Conservation (phyloP, 2,888 invertebrate genomes). For the Corythucha ciliata region DNA sequence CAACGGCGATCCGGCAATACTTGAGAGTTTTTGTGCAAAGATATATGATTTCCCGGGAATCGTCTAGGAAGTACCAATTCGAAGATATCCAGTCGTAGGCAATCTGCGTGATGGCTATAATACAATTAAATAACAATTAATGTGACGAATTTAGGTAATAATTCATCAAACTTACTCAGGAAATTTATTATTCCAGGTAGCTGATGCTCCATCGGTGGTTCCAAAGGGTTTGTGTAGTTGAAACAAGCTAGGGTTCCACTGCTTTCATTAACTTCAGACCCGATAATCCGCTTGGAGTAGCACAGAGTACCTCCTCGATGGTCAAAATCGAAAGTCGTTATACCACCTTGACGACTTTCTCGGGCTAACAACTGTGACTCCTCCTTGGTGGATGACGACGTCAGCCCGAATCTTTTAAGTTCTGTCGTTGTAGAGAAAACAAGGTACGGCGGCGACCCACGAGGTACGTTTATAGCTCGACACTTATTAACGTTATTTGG, state of each 20-base stretch:
- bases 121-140: neutral
- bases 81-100: constrained; percentile 75
- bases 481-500: constrained; percentile 47
- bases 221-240: no score
- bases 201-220: no score
- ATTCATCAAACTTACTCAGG: no score
- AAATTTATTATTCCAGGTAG: no score
- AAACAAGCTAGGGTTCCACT: no score
- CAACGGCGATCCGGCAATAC: constrained; percentile 60
- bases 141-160: neutral
- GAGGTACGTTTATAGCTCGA: constrained; percentile 59
- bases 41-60: constrained; percentile 57
- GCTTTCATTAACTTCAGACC: no score
- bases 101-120: constrained; percentile 62
- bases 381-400: no score
- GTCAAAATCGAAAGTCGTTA: constrained; percentile 55
- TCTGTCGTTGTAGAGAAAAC: constrained; percentile 58
- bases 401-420: constrained; percentile 52
- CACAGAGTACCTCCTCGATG: no score
- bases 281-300: no score
- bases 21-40: constrained; percentile 54
- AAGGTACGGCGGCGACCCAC: constrained; percentile 52
- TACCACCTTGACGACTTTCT: no score
- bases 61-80: constrained; percentile 78
- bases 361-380: no score